A percentile compares a stretch with the other conserved stretches of the same genome.
Evolutionary conservation across 2,797 vertebrate species (phyloP).

Genomic region (Tarsius wallacei): DNA sequence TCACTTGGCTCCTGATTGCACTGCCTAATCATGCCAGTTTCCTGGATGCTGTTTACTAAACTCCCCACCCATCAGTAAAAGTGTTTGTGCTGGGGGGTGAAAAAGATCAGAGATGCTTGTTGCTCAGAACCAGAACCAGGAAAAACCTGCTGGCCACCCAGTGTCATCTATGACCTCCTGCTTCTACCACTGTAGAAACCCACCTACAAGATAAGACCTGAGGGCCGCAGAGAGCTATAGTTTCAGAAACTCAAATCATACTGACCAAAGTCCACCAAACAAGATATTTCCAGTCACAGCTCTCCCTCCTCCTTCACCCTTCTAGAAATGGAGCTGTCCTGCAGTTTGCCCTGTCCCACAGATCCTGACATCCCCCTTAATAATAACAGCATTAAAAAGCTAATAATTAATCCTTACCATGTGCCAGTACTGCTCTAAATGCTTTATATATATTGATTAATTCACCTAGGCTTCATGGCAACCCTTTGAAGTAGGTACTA

Average conservation of each 20-base stretch:
- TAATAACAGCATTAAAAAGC: neutral
- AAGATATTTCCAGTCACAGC: neutral
- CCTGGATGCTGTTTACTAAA: neutral
- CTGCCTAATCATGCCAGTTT: neutral
- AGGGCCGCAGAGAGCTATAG: neutral
- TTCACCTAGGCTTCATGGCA: neutral
- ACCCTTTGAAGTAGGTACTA: neutral
- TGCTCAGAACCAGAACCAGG: constrained; percentile 32
- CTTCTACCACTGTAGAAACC: neutral
- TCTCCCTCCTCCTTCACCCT: neutral
- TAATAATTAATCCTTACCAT: neutral
- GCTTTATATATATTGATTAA: neutral
- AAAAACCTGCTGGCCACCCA: neutral
- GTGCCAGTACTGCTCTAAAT: neutral
- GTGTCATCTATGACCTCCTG: neutral
- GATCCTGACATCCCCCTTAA: neutral
- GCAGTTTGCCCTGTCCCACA: neutral
- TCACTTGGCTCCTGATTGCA: neutral
- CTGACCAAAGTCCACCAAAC: neutral
- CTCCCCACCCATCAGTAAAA: neutral
- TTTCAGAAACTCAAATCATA: neutral
- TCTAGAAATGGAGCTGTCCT: neutral
- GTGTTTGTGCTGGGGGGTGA: neutral
- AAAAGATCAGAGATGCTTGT: neutral
- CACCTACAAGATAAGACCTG: neutral